A percentile compares a stretch with the other conserved stretches of the same genome.
phyloP scores from a whole-genome alignment of 30 jellyfish, hydroid and myxozoan species.

The Aurelia sp. region DNA sequence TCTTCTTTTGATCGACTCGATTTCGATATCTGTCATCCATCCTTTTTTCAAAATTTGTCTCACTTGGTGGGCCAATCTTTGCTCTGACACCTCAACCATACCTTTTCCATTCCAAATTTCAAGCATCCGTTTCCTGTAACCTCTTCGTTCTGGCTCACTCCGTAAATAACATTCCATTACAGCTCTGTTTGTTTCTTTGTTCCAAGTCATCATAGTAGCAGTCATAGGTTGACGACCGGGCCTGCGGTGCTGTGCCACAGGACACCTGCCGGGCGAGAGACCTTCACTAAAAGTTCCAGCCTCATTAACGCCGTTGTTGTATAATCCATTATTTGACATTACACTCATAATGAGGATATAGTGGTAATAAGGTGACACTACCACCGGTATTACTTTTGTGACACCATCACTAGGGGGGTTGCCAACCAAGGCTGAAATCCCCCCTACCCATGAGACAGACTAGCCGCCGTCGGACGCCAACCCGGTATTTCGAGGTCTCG shows the following conservation, averaged over 20 bases:
- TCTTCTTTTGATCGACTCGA: conserved; percentile 22
- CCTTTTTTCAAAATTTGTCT: conserved; percentile 8
- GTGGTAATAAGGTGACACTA: background rate
- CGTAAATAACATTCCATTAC: conserved; percentile 22
- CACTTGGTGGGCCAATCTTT: conserved; percentile 42
- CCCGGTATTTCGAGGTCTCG: no score
- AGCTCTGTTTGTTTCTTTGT: conserved; percentile 22
- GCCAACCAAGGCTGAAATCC: no score
- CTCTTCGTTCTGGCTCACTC: conserved; percentile 23
- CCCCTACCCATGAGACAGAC: no score
- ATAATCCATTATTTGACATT: no score
- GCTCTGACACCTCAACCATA: conserved; percentile 26
- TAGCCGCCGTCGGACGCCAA: no score
- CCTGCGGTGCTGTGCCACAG: background rate
- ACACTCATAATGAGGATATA: no score
- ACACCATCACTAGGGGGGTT: no score
- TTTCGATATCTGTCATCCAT: conserved; percentile 12
- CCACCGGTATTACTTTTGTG: background rate
- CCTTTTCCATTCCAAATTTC: conserved; percentile 39
- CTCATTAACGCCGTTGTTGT: no score
- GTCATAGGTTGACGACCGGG: conserved; percentile 32
- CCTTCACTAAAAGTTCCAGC: no score
- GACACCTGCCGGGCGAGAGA: no score
- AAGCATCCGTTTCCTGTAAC: conserved; percentile 23
- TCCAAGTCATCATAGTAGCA: conserved; percentile 16